Conservation (phyloP, 2,888 invertebrate genomes). For the Thereva unica region DNA sequence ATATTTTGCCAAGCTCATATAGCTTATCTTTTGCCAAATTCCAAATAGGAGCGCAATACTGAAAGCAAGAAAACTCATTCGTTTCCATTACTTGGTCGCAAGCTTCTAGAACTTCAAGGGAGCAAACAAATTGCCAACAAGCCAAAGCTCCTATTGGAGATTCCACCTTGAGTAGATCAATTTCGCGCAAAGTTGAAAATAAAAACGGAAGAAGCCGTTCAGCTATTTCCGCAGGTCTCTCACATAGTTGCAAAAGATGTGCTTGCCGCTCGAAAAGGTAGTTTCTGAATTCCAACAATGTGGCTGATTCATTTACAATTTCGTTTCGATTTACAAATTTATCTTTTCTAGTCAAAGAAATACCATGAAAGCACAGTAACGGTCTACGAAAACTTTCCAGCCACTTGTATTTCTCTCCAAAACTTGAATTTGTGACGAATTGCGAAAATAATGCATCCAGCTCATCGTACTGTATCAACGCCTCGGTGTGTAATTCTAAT, state of each 20-base stretch:
- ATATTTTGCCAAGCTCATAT: slow-evolving; percentile 79
- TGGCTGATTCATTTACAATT: slow-evolving; percentile 59
- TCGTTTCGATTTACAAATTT: slow-evolving; percentile 61
- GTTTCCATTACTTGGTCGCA: slow-evolving; percentile 73
- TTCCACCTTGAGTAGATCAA: slow-evolving; percentile 77
- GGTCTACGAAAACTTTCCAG: slow-evolving; percentile 78
- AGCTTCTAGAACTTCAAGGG: slow-evolving; percentile 82
- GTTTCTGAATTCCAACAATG: slow-evolving; percentile 87
- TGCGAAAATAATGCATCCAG: slow-evolving; percentile 95
- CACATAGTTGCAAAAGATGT: slow-evolving; percentile 67
- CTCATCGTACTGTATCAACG: slow-evolving; percentile 95
- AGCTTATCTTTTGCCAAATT: slow-evolving; percentile 83
- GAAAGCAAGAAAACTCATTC: slow-evolving; percentile 74
- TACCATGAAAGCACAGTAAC: slow-evolving; percentile 82
- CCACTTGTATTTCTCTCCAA: slow-evolving; percentile 86
- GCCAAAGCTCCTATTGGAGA: slow-evolving; percentile 82
- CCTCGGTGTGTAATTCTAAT: slow-evolving; percentile 90
- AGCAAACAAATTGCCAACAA: slow-evolving; percentile 92
- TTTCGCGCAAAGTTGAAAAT: slow-evolving; percentile 85
- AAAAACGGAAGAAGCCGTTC: slow-evolving; percentile 87
- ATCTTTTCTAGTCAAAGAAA: slow-evolving; percentile 65
- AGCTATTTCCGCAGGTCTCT: slow-evolving; percentile 69
- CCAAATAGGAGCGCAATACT: slow-evolving; percentile 84
- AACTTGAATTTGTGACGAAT: slow-evolving; percentile 91
- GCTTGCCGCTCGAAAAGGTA: slow-evolving; percentile 93